Evolutionary conservation across 1,140 invertebrate genomes (phyloP), one percentile per base, ranked within the genome.

Genomic region (Apis florea): DNA sequence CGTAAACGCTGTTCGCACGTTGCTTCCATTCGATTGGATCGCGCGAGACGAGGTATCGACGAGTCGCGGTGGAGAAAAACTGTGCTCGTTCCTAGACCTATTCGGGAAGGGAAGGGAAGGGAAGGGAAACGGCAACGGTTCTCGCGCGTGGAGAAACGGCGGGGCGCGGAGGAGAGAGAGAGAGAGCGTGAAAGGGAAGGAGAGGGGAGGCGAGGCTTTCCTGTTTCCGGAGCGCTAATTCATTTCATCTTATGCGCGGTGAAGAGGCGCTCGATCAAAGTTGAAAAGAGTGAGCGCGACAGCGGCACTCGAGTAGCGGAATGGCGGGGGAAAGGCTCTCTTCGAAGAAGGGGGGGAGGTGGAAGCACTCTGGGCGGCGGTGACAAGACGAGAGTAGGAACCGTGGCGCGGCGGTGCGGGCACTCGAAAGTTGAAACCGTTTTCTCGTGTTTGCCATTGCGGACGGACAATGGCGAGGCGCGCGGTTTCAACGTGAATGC

Each of bases 221-320:
- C 72, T 79, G 85, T 86, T 58, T 89, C 85, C 83, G 82, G 71
- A 71, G 78, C 83, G 83, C 86, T 93, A 93, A 93, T 92, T 92
- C 91, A 89, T 92, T 92, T 91, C 88, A 92, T 93, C 89, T 92
- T 91, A 90, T 92, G 91, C 91, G 87, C 89, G 89, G 75, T 93
- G 89, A 88, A 93, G 92, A 88, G 92, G 89, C 92, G 92, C 92
- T 93, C 92, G 84, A 93, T 93, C 92, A 93, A 92, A 91, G 83
- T 77, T 88, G 86, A 89, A 90, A 93, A 91, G 90, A 91, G 90
- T 83, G 72, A 85, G 67, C 82, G 83, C 88, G 89, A 90, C 89
- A 87, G 86, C 89, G 86, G 86, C 89, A 91, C 90, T 92, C 84
- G 81, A 91, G 84, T 51, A 47, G 61, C 40, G 21, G 66, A 75